Conservation (phyloP, 2,113 vertebrate species). For the Fulica atra region DNA sequence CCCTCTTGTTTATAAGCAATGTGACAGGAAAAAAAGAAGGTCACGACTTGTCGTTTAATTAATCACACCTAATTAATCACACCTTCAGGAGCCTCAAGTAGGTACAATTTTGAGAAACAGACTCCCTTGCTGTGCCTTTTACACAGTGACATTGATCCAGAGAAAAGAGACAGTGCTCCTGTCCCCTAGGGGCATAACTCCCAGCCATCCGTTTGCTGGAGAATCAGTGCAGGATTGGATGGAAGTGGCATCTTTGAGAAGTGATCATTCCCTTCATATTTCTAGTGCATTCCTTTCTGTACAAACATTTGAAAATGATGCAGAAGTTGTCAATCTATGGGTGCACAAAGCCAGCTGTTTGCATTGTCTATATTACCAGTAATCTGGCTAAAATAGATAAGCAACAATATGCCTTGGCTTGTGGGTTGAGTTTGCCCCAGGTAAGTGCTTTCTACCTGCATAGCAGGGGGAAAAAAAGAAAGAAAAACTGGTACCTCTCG, state of each 20-base stretch:
- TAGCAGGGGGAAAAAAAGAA: neutral
- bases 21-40: neutral
- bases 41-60: conserved; percentile 29
- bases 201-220: neutral
- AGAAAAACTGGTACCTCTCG: neutral
- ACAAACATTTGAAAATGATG: neutral
- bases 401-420: neutral
- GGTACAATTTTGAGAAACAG: neutral
- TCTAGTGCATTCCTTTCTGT: neutral
- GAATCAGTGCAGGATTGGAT: neutral
- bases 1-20: neutral
- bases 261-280: neutral
- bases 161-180: neutral
- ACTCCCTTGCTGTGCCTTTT: neutral
- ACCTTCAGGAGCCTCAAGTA: neutral
- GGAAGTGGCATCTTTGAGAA: neutral
- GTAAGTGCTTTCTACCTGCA: neutral
- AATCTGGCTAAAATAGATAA: neutral
- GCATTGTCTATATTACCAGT: neutral
- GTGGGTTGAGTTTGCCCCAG: neutral
- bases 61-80: conserved; percentile 36
- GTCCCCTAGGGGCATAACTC: neutral
- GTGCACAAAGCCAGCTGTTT: neutral
- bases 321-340: neutral
- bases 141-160: neutral